Conservation (phyloP, 2,888 invertebrate genomes). For the Ophion obscuratus region DNA sequence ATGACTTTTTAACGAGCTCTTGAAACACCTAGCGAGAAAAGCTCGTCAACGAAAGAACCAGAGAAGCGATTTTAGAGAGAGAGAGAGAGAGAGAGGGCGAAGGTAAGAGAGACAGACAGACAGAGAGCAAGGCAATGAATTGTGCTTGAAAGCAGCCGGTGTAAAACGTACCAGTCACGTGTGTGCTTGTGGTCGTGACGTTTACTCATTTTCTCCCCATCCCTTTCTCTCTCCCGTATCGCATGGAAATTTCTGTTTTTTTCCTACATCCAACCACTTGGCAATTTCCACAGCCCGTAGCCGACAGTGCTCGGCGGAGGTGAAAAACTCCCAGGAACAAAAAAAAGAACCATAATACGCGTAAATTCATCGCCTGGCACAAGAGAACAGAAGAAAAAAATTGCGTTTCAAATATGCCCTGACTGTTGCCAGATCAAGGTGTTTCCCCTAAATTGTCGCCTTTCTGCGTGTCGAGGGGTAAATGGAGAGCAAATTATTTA, state of each 20-base stretch:
- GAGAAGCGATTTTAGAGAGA: conserved; percentile 14
- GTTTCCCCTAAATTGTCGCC: too few species aligned
- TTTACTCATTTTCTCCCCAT: conserved; percentile 43
- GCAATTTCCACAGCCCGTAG: conserved; percentile 47
- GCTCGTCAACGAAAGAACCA: conserved; percentile 43
- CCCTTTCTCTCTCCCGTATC: conserved; percentile 19
- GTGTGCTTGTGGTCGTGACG: conserved; percentile 56
- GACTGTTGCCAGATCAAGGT: too few species aligned
- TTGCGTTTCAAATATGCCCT: background rate
- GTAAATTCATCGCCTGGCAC: conserved; percentile 17
- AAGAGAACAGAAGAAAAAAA: background rate
- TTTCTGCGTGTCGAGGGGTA: too few species aligned
- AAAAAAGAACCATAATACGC: conserved; percentile 17
- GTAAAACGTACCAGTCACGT: conserved; percentile 16
- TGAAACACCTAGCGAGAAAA: conserved; percentile 67
- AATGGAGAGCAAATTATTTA: too few species aligned
- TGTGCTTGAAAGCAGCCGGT: conserved; percentile 36
- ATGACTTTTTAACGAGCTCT: conserved; percentile 76
- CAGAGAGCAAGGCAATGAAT: conserved; percentile 44
- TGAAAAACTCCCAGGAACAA: conserved; percentile 23
- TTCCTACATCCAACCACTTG: conserved; percentile 58
- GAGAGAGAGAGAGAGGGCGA: background rate
- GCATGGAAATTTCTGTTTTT: conserved; percentile 22
- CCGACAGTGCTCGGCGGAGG: conserved; percentile 15
- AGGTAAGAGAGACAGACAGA: conserved; percentile 22